phyloP scores from a whole-genome alignment of 1,140 invertebrate species.

The Heterodera schachtii region DNA sequence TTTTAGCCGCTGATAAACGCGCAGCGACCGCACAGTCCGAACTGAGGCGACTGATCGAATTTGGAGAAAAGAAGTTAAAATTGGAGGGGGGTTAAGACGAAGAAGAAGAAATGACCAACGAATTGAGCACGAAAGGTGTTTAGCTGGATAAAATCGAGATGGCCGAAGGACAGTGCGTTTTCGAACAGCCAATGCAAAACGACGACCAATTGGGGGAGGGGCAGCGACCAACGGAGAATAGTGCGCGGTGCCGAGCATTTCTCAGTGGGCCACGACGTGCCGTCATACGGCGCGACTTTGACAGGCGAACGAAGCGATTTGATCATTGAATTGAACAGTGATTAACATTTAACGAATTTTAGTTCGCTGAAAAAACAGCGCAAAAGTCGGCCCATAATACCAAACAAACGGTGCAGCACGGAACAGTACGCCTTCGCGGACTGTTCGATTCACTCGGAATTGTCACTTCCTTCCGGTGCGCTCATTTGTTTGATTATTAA shows the following conservation, averaged over 20 bases:
- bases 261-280: neutral
- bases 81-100: neutral
- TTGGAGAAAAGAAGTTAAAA: neutral
- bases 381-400: slow-evolving; percentile 17
- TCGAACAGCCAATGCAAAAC: neutral
- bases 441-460: slow-evolving; percentile 4
- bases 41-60: neutral
- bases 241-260: slow-evolving; percentile 25
- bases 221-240: neutral
- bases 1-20: slow-evolving; percentile 7
- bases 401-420: slow-evolving; percentile 17
- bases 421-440: slow-evolving; percentile 14
- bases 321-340: neutral
- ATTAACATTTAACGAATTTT: neutral
- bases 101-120: neutral
- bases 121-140: neutral
- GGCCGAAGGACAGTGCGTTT: neutral
- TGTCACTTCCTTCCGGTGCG: slow-evolving; percentile 16
- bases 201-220: too few species aligned
- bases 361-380: neutral
- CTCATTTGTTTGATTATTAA: neutral
- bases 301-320: neutral
- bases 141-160: slow-evolving; percentile 1
- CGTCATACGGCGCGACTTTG: neutral
- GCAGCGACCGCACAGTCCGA: neutral